Evolutionary conservation across 2,797 vertebrate genomes (phyloP), one percentile per base, ranked within the genome.

Genomic region (Pelodytes ibericus): DNA sequence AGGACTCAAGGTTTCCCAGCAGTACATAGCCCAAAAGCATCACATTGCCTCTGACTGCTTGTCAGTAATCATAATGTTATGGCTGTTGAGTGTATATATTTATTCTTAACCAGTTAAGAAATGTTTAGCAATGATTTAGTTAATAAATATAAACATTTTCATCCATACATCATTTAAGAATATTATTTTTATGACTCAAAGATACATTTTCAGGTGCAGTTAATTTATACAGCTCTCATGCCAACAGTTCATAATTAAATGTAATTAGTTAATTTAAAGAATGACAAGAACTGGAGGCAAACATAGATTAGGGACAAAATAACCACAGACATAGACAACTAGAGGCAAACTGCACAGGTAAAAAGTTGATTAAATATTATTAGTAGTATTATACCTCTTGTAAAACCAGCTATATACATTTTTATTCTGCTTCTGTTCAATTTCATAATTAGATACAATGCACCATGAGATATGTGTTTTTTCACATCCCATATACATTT

Each of bases 171-270:
- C 41, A 44, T 15, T 44, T 11, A 13, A 44, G 18, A 44, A 44
- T 44, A 16, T 16, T 44, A 16, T 44, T 44, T 44, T 11, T 3
- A 44, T 44, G 41, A 13, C 41, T 65, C 30, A 66, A 49, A 47
- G 63, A 47, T 68, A 51, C 2, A 49, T 44, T 53, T 51, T 15
- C 36, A 10, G 26, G 64, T 26, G 51, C 26, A 33, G 29, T 51
- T 69, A 36, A 69, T 69, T 33, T 57, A 57, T 69, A 27, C 30
- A 39, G 66, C 18, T 24, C 2, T 57, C 36, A 9, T 56, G 66
- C 66, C 66, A 69, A 69, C 36, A 57, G 51, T 31, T 57, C 30
- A 36, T 39, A 57, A 58, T 69, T 69, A 58, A 36, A 53, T 57
- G 49, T 69, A 58, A 47, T 39, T 31, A 58, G 30, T 69, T 16